phyloP scores from a whole-genome alignment of 2,113 vertebrate species.

The Oryzias celebensis region DNA sequence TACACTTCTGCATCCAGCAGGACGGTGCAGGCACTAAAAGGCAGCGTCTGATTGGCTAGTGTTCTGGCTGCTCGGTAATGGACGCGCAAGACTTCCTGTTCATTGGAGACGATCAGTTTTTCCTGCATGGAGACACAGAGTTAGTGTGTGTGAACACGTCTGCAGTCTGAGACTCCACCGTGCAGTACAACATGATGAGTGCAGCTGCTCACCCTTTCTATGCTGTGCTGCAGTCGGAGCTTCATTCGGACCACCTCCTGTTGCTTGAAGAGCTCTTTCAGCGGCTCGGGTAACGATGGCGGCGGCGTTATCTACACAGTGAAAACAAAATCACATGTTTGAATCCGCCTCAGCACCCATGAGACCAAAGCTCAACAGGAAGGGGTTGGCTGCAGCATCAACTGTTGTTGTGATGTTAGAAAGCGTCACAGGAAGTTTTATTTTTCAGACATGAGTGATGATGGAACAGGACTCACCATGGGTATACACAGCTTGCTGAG shows the following conservation, averaged over 20 bases:
- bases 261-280: constrained; percentile 97
- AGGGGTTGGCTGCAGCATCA: too few species aligned
- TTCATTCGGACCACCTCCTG: constrained; percentile 99
- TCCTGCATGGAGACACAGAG: constrained; percentile 77
- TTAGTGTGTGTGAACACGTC: not conserved
- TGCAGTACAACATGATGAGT: too few species aligned
- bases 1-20: constrained; percentile 96
- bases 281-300: constrained; percentile 91
- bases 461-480: constrained; percentile 82
- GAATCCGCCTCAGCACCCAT: not conserved
- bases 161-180: not conserved
- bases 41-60: constrained; percentile 94
- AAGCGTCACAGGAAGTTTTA: too few species aligned
- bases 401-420: too few species aligned
- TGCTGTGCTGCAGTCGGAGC: constrained; percentile 94
- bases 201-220: constrained; percentile 85
- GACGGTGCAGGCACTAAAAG: constrained; percentile 97
- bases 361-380: not conserved
- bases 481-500: constrained; percentile 99
- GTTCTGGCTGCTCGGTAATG: constrained; percentile 96
- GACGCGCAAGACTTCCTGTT: constrained; percentile 96
- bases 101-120: constrained; percentile 97
- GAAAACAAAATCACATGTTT: not conserved
- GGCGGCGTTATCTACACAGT: constrained; percentile 92
- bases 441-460: too few species aligned